Base-by-base conservation (phyloP, 2,113 vertebrate species). In the Cyprinodon tularosa region DNA sequence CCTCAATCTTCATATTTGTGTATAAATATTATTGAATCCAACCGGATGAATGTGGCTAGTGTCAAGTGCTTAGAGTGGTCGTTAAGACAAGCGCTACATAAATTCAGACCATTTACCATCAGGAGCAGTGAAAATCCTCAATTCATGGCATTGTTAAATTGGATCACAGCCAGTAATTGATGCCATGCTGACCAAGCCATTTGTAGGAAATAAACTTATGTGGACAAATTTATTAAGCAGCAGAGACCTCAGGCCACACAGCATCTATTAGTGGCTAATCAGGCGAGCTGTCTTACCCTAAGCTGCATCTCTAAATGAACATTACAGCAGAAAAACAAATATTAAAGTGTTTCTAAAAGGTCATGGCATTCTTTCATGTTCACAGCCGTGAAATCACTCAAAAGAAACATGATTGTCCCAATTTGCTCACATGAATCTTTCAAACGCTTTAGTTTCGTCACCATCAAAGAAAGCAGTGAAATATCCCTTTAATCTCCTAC, bases 101-200 rank as follows among this genome's bases (percentile, higher is more conserved):
- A 29, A 29, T 29, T 29, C 29, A 29, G 29, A 29, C 29, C 29
- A 29, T 29, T 82, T 88, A 13, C 50, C 14, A 62, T 44, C n/a
- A 53, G 66, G 67, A 57, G 88, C 82, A 59, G 77, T 84, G 74
- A 74, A 63, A 53, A 64, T 73, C 10, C 62, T 66, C 63, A 20
- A 66, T 80, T 78, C 71, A 77, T 82, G 70, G 66, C 85, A 67
- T 69, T 12, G 62, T 85, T 81, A 85, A 87, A 91, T 88, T 90
- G 83, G 84, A 88, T 91, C 90, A 81, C 84, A 87, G 89, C 78
- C 17, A 82, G 88, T 91, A 90, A 92, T 93, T 81, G 84, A 71
- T 68, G 68, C 70, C 90, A 87, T 48, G 86, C 62, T 64, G 62
- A 13, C 62, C 20, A 38, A 15, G 37, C 62, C 62, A 38, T 64